Base-by-base conservation (phyloP, 1,140 invertebrate genomes). In the Caenorhabditis inopinata region DNA sequence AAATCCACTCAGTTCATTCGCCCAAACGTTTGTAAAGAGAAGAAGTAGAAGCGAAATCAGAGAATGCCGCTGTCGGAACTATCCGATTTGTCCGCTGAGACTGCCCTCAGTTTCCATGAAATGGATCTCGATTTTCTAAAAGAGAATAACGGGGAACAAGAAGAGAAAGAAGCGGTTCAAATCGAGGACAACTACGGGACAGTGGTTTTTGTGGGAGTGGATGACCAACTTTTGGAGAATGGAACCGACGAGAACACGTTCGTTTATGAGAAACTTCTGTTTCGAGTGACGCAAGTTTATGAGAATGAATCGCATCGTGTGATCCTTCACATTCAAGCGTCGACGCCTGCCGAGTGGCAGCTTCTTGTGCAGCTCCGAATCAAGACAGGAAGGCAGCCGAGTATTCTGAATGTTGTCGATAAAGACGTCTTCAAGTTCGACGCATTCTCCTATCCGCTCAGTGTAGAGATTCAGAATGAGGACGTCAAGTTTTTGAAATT, bases 361-460 rank as follows among this genome's bases (percentile, higher is more conserved):
- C 58, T 68, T 68, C n/a, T 68, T 18, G 58, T 68, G 35, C 58
- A 68, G 38, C 58, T 68, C 16, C 35, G 58, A 68, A 68, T 68
- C 58, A 68, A 68, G n/a, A 68, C 58, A 7, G 58, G 58, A 42
- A 38, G 16, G 18, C 32, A 68, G 16, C 38, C 32, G 7, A 38
- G 38, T 68, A 42, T 68, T 68, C 32, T 68, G 32, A 68, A 68
- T 38, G 58, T 68, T 68, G 58, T 68, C n/a, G 58, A 68, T 38
- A 68, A 68, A 21, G 58, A 68, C 38, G 58, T 68, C 1, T 68
- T 18, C 32, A 68, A 68, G 21, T 68, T 68, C 11, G 58, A 68
- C 38, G 12, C 32, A 7, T 68, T 68, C 7, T 68, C 58, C 11
- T 68, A 68, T 38, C 58, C 58, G 6, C 58, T 68, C 2, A 38